Evolutionary conservation across 1,140 invertebrate species (phyloP).

Genomic region (Latrodectus geometricus): DNA sequence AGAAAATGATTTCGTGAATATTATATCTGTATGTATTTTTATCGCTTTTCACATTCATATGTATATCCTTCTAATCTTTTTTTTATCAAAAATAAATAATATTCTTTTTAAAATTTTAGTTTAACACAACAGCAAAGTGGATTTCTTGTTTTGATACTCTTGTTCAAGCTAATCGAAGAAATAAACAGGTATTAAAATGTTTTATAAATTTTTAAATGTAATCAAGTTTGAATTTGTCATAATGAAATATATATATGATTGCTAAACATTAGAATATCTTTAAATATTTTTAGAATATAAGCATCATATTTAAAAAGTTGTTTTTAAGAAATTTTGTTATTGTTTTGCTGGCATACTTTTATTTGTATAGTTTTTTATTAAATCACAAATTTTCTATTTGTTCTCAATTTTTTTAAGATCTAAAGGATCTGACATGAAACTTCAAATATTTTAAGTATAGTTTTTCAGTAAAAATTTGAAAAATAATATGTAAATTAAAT

Average conservation of each 20-base stretch:
- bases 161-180: conserved; percentile 72
- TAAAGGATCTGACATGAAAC: too few species aligned
- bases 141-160: conserved; percentile 71
- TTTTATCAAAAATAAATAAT: background rate
- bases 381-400: too few species aligned
- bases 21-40: conserved; percentile 70
- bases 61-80: background rate
- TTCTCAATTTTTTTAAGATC: too few species aligned
- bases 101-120: conserved; percentile 65
- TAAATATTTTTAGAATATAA: too few species aligned
- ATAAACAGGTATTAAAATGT: conserved; percentile 68
- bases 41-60: background rate
- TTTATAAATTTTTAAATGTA: too few species aligned
- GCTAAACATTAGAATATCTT: too few species aligned
- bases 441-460: background rate
- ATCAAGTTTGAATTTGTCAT: too few species aligned
- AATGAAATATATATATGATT: too few species aligned
- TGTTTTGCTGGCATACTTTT: too few species aligned
- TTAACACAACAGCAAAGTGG: conserved; percentile 68
- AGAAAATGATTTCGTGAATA: conserved; percentile 76
- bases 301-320: too few species aligned
- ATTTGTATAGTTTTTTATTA: too few species aligned
- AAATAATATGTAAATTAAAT: background rate
- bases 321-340: too few species aligned
- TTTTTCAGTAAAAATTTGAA: background rate